A percentile compares a stretch with the other conserved stretches of the same genome.
Conservation (phyloP, 1,140 invertebrate genomes). For the Pissodes strobi region DNA sequence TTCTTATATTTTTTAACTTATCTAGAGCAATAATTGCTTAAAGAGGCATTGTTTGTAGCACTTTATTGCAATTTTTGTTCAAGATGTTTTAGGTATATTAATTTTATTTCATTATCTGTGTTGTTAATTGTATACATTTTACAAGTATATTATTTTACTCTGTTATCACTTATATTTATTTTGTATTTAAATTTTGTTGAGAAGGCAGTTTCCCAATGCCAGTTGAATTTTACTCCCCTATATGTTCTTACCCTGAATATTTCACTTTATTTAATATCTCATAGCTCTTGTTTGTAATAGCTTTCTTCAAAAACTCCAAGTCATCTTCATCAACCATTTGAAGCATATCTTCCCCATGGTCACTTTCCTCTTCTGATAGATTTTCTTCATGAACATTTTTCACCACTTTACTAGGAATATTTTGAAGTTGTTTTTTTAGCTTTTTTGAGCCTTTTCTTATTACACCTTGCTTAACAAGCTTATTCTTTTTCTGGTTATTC, state of each 20-base stretch:
- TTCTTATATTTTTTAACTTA: no score
- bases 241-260: conserved; percentile 49
- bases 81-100: no score
- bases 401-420: neutral
- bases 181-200: no score
- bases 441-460: conserved; percentile 58
- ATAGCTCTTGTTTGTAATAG: conserved; percentile 59
- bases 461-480: conserved; percentile 65
- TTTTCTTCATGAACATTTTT: conserved; percentile 12
- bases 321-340: conserved; percentile 69
- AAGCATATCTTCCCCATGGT: conserved; percentile 66
- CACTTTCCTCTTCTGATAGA: conserved; percentile 51
- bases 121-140: no score
- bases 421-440: conserved; percentile 35
- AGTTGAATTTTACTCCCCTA: no score
- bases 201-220: no score
- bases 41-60: no score
- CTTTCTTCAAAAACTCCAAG: conserved; percentile 63
- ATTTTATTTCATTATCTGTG: no score
- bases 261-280: conserved; percentile 57
- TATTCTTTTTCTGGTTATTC: conserved; percentile 66
- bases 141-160: no score
- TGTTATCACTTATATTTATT: no score
- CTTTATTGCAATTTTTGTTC: no score
- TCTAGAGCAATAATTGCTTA: no score